phyloP scores from a whole-genome alignment of 2,113 vertebrate genomes.

The Parus major region DNA sequence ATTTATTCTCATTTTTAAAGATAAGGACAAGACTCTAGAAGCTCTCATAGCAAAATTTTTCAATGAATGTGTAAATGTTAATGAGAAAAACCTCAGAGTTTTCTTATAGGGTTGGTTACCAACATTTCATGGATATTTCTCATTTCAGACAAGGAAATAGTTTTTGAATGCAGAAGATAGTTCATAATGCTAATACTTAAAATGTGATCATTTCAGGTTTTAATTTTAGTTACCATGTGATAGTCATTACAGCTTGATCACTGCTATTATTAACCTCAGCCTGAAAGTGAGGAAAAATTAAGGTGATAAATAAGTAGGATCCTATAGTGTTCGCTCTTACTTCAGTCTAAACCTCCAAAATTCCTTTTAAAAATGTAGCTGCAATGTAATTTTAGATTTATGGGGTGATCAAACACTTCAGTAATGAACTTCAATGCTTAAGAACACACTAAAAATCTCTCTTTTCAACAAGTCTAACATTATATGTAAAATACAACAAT shows the following conservation, averaged over 20 bases:
- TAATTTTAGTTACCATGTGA: not conserved
- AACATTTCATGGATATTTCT: not conserved
- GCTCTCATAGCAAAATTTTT: not conserved
- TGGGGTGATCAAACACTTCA: not conserved
- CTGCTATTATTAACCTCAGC: not conserved
- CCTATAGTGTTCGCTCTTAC: not conserved
- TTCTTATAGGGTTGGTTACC: not conserved
- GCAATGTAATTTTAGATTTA: not conserved
- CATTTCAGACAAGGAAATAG: not conserved
- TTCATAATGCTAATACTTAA: not conserved
- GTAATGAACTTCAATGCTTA: not conserved
- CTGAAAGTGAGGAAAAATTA: not conserved
- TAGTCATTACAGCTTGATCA: not conserved
- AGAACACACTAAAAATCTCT: not conserved
- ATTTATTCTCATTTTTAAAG: not conserved
- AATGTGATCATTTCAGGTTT: not conserved
- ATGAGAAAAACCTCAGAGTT: not conserved
- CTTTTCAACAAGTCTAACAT: not conserved
- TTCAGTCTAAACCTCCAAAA: not conserved
- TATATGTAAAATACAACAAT: not conserved
- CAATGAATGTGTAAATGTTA: not conserved
- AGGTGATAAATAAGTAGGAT: not conserved
- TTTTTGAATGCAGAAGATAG: not conserved
- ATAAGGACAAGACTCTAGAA: not conserved
- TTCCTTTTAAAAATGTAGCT: not conserved